Evolutionary conservation across 2,888 invertebrate species (phyloP).

Genomic region (Globia sparganii): DNA sequence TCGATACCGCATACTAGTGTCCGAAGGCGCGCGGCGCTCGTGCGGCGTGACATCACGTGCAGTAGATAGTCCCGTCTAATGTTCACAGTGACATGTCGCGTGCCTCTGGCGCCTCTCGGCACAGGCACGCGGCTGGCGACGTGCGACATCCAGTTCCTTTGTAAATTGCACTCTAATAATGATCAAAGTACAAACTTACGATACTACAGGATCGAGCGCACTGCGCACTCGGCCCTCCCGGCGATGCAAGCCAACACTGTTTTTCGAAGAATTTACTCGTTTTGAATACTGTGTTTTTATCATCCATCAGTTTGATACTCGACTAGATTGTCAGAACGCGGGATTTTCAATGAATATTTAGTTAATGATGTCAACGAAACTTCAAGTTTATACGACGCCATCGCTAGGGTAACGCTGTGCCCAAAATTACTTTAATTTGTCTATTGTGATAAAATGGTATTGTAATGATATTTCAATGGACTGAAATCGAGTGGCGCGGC

Average conservation of each 20-base stretch:
- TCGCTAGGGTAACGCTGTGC: slow-evolving; percentile 69
- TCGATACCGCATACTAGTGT: slow-evolving; percentile 47
- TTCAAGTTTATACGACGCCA: slow-evolving; percentile 72
- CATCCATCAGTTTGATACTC: slow-evolving; percentile 64
- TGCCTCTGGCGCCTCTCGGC: neutral
- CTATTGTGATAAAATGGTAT: slow-evolving; percentile 76
- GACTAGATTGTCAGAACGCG: slow-evolving; percentile 60
- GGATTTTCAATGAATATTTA: slow-evolving; percentile 61
- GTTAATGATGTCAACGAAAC: slow-evolving; percentile 64
- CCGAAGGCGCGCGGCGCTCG: slow-evolving; percentile 34
- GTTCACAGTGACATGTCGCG: slow-evolving; percentile 16
- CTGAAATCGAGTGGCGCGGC: slow-evolving; percentile 60
- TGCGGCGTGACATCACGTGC: slow-evolving; percentile 28
- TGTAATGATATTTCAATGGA: slow-evolving; percentile 68
- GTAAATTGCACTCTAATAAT: slow-evolving; percentile 68
- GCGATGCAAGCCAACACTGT: slow-evolving; percentile 69
- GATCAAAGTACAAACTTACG: slow-evolving; percentile 77
- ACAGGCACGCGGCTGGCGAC: slow-evolving; percentile 26
- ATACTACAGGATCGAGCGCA: slow-evolving; percentile 50
- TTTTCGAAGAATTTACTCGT: slow-evolving; percentile 83
- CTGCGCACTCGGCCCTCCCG: slow-evolving; percentile 48
- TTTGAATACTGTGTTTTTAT: slow-evolving; percentile 71
- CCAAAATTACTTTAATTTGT: slow-evolving; percentile 73
- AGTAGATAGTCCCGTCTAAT: slow-evolving; percentile 26
- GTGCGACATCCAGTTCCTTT: slow-evolving; percentile 56